These are phyloP conservation scores for Leptinotarsa juncta DNA, from an alignment of 2,888 invertebrate species.

Conservation along the genomic window DNA sequence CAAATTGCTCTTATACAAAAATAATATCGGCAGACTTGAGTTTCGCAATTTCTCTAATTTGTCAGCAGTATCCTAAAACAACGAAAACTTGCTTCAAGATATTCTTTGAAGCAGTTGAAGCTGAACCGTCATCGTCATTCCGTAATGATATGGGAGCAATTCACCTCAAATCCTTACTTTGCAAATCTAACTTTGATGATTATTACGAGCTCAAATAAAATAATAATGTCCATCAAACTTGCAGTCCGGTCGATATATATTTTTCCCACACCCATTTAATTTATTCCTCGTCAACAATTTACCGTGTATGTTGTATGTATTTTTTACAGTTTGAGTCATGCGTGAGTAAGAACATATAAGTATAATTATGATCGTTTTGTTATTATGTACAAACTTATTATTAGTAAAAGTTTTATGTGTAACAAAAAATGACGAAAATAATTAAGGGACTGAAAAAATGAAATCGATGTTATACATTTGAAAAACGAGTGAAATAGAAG, in stretches of 20 bases:
- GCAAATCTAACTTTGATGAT: background rate
- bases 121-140: too few relatives aligned
- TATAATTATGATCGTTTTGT: background rate
- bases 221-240: background rate
- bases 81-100: too few relatives aligned
- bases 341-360: constrained; percentile 1
- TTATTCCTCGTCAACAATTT: constrained; percentile 9
- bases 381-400: background rate
- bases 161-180: background rate
- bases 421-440: constrained; percentile 4
- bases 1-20: too few relatives aligned
- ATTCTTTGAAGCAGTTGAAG: too few relatives aligned
- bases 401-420: background rate
- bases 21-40: too few relatives aligned
- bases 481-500: too few relatives aligned
- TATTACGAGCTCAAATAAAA: background rate
- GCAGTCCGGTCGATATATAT: background rate
- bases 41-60: too few relatives aligned
- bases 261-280: constrained; percentile 10
- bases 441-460: background rate
- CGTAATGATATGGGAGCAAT: too few relatives aligned
- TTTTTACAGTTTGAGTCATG: constrained; percentile 7
- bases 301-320: background rate
- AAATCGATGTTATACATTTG: too few relatives aligned
- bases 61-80: too few relatives aligned